A percentile compares a stretch with the other conserved stretches of the same genome.
phyloP scores from a whole-genome alignment of 2,113 vertebrate species.

The Gopherus evgoodei region DNA sequence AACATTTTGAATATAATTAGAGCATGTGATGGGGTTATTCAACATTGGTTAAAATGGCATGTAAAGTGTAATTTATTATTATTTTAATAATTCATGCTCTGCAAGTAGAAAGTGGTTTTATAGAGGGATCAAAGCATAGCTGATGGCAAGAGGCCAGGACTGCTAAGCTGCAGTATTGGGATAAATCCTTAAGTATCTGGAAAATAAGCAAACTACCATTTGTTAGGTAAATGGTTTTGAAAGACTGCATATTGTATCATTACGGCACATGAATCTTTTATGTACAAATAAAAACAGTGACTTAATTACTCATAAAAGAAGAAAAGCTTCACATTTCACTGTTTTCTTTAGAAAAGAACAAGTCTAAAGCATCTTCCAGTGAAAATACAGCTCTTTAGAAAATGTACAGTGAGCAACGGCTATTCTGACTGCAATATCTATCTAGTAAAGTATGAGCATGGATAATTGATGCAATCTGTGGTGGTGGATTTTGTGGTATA shows the following conservation, averaged over 20 bases:
- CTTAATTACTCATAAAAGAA: conserved; percentile 23
- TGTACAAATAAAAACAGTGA: conserved; percentile 1
- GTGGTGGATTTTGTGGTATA: not conserved
- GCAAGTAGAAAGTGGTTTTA: not conserved
- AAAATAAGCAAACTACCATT: conserved; percentile 19
- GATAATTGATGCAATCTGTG: not conserved
- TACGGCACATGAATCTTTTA: conserved; percentile 45
- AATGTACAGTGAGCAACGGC: not conserved
- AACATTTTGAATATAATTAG: not conserved
- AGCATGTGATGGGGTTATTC: not conserved
- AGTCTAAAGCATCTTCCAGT: not conserved
- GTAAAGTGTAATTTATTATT: conserved; percentile 21
- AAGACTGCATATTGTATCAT: not conserved
- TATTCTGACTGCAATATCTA: not conserved
- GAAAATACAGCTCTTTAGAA: not conserved
- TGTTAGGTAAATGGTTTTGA: conserved; percentile 38
- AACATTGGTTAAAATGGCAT: rapidly evolving
- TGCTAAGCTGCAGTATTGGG: conserved; percentile 6
- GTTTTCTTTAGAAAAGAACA: conserved; percentile 13
- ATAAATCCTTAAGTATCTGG: conserved; percentile 46
- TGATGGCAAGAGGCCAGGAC: not conserved
- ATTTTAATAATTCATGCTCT: conserved; percentile 12
- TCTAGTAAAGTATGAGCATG: not conserved
- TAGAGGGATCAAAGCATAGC: not conserved
- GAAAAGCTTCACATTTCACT: conserved; percentile 27